Percentiles rank a stretch among this genome's conserved stretches.
These are phyloP conservation scores for Heteromyza rotundicornis DNA, from an alignment of 2,888 invertebrate species.

Conservation along the genomic window DNA sequence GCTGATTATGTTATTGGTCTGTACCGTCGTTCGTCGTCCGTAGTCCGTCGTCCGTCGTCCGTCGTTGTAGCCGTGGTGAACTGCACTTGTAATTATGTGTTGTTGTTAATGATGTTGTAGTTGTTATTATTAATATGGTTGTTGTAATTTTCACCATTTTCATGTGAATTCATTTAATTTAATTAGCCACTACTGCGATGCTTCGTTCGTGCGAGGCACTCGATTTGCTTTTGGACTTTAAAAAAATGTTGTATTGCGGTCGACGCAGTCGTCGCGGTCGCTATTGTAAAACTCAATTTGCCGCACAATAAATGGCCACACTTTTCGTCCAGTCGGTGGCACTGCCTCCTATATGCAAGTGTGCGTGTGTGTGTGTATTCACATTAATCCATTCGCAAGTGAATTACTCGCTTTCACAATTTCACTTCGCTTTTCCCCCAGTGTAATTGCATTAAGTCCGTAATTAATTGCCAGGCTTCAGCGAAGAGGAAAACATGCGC, in stretches of 20 bases:
- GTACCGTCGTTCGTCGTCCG: too few relatives aligned
- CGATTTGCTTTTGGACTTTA: not conserved
- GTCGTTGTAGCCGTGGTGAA: not conserved
- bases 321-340: not conserved
- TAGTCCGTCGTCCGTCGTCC: too few relatives aligned
- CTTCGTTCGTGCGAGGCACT: not conserved
- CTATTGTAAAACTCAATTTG: slow-evolving; percentile 2
- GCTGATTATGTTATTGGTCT: not conserved
- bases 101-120: not conserved
- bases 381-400: not conserved
- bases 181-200: not conserved
- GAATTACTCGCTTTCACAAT: not conserved
- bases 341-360: not conserved
- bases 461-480: slow-evolving; percentile 1
- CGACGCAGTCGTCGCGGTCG: not conserved
- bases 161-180: not conserved
- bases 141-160: too few relatives aligned
- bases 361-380: not conserved
- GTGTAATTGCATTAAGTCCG: not conserved
- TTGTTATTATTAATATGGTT: too few relatives aligned
- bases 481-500: not conserved
- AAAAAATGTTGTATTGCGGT: slow-evolving; percentile 2
- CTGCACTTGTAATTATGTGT: not conserved
- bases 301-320: not conserved
- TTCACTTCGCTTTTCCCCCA: not conserved